A percentile compares a stretch with the other conserved stretches of the same genome.
These are phyloP conservation scores for Hemiprocne comata DNA, from an alignment of 2,113 vertebrate genomes.

Conservation along the genomic window DNA sequence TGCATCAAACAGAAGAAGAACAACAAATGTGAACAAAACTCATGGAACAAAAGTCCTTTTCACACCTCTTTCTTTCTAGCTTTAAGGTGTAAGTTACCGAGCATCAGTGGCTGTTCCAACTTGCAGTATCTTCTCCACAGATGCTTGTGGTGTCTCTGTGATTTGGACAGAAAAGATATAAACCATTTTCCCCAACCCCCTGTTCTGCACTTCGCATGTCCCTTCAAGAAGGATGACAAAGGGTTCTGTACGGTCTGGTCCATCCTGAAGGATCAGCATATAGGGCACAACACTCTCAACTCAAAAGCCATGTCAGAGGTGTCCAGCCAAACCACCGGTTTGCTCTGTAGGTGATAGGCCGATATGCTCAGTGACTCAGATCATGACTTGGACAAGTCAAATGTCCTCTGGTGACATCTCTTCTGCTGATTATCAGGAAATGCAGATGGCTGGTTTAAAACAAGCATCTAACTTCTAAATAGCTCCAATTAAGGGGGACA, in stretches of 20 bases:
- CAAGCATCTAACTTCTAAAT: not conserved
- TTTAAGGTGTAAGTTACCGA: not conserved
- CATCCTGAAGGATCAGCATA: not conserved
- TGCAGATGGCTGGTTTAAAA: not conserved
- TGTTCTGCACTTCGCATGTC: not conserved
- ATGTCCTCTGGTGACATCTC: not conserved
- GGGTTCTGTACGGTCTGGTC: rapidly evolving
- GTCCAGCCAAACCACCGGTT: not conserved
- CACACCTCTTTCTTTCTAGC: not conserved
- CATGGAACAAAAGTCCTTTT: not conserved
- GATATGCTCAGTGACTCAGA: not conserved
- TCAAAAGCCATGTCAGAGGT: rapidly evolving
- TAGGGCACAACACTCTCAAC: not conserved
- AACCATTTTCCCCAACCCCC: not conserved
- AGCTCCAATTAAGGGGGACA: not conserved
- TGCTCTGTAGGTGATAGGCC: not conserved
- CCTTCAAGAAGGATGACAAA: rapidly evolving
- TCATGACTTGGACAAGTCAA: not conserved
- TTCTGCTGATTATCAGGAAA: not conserved
- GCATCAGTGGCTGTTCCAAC: not conserved
- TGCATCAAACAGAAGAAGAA: not conserved
- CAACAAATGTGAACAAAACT: not conserved
- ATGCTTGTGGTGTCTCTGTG: not conserved
- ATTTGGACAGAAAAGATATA: not conserved
- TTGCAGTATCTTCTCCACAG: not conserved